phyloP scores from a whole-genome alignment of 2,797 vertebrate species.

The Sebastiscus albofasciatus region DNA sequence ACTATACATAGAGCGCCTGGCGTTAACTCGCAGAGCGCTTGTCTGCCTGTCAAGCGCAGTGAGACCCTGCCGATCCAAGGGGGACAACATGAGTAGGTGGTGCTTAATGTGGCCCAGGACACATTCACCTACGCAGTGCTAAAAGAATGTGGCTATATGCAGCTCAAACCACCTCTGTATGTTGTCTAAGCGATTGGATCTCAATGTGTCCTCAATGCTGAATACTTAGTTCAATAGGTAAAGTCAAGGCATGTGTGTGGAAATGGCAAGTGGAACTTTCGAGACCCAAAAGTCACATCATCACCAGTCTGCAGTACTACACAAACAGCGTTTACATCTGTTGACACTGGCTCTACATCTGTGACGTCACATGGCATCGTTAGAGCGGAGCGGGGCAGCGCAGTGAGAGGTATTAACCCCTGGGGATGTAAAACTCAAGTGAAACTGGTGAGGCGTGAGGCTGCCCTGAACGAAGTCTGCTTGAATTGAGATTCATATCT shows the following conservation, averaged over 20 bases:
- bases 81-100: no score
- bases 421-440: slow-evolving; percentile 66
- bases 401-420: slow-evolving; percentile 68
- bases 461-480: slow-evolving; percentile 50
- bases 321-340: slow-evolving; percentile 56
- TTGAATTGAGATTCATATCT: slow-evolving; percentile 69
- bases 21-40: background rate
- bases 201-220: no score
- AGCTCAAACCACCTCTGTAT: background rate
- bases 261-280: slow-evolving; percentile 10
- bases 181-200: no score
- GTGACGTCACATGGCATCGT: slow-evolving; percentile 52
- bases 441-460: slow-evolving; percentile 62
- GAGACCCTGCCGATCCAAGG: background rate
- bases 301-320: slow-evolving; percentile 14
- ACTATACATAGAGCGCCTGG: background rate
- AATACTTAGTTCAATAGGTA: background rate
- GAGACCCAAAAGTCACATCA: slow-evolving; percentile 30
- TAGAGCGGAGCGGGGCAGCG: slow-evolving; percentile 48
- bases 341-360: slow-evolving; percentile 44
- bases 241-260: background rate
- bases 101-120: background rate
- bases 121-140: background rate
- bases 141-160: background rate
- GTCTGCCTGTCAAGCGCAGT: background rate